Conservation (phyloP, 2,888 invertebrate species). For the Drosophila tanythrix region DNA sequence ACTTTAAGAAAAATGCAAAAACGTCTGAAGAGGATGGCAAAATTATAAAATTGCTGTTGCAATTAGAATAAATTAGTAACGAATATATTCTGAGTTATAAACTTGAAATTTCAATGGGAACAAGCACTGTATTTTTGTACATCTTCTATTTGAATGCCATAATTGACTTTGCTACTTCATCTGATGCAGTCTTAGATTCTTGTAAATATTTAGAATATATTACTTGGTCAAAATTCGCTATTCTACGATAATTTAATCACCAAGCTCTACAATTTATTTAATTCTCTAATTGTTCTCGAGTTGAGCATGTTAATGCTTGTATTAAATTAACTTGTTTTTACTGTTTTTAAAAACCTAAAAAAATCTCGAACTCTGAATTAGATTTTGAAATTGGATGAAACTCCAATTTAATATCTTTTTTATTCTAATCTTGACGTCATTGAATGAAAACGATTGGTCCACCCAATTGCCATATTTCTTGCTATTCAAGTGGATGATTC, state of each 20-base stretch:
- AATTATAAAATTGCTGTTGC: background rate
- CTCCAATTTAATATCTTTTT: background rate
- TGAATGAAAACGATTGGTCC: background rate
- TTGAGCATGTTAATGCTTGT: background rate
- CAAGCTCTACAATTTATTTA: background rate
- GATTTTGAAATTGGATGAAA: background rate
- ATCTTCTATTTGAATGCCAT: background rate
- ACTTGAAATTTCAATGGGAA: background rate
- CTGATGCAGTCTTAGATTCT: background rate
- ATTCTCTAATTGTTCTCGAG: background rate
- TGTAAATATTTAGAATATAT: background rate
- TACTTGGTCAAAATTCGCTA: background rate
- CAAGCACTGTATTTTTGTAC: background rate
- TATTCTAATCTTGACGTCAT: background rate
- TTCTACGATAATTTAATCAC: background rate
- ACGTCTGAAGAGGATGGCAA: background rate
- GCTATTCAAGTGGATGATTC: background rate
- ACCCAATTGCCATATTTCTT: background rate
- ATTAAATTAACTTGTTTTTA: background rate
- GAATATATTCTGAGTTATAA: background rate
- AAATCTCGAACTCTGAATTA: no score
- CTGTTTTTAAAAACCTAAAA: no score
- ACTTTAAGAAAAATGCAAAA: slow-evolving; percentile 2
- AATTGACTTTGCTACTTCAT: background rate
- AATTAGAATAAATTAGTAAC: background rate